These are phyloP conservation scores for Cercopithecus mona DNA, from an alignment of 2,113 vertebrate species.

Conservation along the genomic window DNA sequence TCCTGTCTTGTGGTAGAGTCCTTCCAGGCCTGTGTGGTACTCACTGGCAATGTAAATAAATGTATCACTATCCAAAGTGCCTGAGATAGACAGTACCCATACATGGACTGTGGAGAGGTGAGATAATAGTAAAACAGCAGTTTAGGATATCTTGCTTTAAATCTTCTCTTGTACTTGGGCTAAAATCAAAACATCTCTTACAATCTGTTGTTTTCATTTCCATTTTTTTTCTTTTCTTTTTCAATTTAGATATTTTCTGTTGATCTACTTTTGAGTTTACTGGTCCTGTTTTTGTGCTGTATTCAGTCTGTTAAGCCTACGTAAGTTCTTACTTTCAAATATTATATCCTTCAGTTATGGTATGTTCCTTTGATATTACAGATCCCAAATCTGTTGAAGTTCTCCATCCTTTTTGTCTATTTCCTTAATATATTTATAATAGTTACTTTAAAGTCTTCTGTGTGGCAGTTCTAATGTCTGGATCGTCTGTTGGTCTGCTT, in stretches of 20 bases:
- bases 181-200: not conserved
- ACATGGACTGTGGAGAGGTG: not conserved
- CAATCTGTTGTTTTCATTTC: not conserved
- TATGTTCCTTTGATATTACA: not conserved
- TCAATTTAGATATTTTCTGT: not conserved
- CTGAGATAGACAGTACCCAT: not conserved
- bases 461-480: not conserved
- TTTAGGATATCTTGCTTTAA: not conserved
- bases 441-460: not conserved
- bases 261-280: not conserved
- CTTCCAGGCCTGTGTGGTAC: not conserved
- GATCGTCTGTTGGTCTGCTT: not conserved
- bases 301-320: not conserved
- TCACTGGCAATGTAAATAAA: not conserved
- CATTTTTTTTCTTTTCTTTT: not conserved
- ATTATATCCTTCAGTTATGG: not conserved
- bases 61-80: not conserved
- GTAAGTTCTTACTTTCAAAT: conserved; percentile 24
- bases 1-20: not conserved
- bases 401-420: not conserved
- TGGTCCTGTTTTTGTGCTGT: not conserved
- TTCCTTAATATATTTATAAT: not conserved
- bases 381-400: not conserved
- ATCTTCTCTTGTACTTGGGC: not conserved
- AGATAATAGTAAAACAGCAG: not conserved